Percentiles rank a stretch among this genome's conserved stretches.
These are phyloP conservation scores for Agrypnia vestita DNA, from an alignment of 1,140 invertebrate genomes.

Conservation along the genomic window DNA sequence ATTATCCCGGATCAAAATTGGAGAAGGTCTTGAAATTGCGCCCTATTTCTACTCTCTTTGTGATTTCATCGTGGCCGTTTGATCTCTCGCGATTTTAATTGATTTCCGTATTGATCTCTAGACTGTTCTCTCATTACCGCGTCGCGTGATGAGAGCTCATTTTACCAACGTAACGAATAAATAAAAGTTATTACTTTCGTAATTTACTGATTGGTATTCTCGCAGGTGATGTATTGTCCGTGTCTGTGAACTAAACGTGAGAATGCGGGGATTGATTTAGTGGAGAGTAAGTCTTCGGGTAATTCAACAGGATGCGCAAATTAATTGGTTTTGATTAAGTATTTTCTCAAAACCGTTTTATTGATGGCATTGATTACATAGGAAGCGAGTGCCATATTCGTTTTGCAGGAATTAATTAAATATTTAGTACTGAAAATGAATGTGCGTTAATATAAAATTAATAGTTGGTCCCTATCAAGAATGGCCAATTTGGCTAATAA, in stretches of 20 bases:
- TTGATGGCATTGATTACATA: too few species aligned
- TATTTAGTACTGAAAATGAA: too few species aligned
- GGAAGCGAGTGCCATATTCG: too few species aligned
- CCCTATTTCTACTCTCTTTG: too few species aligned
- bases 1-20: too few species aligned
- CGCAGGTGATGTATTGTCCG: constrained; percentile 9
- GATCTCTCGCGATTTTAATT: constrained; percentile 28
- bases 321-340: too few species aligned
- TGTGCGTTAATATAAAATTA: too few species aligned
- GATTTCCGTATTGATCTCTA: neutral
- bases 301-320: neutral
- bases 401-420: too few species aligned
- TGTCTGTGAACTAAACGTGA: neutral
- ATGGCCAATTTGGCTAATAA: too few species aligned
- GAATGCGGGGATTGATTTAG: constrained; percentile 3
- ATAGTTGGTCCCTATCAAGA: too few species aligned
- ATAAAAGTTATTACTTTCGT: constrained; percentile 12
- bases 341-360: too few species aligned
- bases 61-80: neutral
- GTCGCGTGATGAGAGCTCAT: constrained; percentile 21
- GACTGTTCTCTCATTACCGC: neutral
- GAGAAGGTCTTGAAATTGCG: too few species aligned
- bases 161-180: neutral
- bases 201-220: constrained; percentile 25
- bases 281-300: neutral